These are phyloP conservation scores for Papilio glaucus DNA, from an alignment of 1,140 invertebrate genomes.

Conservation along the genomic window DNA sequence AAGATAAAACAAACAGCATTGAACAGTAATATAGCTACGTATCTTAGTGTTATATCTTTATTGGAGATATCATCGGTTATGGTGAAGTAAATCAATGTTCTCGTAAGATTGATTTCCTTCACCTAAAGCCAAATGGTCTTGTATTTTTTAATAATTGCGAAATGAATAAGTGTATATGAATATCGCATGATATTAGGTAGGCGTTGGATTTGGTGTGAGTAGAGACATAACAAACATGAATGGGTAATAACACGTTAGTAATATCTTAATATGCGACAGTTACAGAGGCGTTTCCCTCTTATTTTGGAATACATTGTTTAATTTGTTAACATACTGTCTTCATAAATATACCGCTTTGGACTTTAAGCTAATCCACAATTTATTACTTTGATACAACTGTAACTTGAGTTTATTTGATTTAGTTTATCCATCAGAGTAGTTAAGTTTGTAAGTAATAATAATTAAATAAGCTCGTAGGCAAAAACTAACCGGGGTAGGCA, in stretches of 20 bases:
- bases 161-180: too few species aligned
- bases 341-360: conserved; percentile 20
- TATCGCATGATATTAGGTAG: conserved; percentile 11
- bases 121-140: too few species aligned
- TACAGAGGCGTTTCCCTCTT: conserved; percentile 17
- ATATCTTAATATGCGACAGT: conserved; percentile 33
- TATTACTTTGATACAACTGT: conserved; percentile 4
- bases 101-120: too few species aligned
- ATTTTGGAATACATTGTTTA: conserved; percentile 26
- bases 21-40: too few species aligned
- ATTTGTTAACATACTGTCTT: conserved; percentile 30
- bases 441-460: too few species aligned
- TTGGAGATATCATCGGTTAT: too few species aligned
- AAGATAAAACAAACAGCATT: too few species aligned
- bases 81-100: too few species aligned
- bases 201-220: conserved; percentile 25
- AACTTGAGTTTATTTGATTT: too few species aligned
- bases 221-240: background rate
- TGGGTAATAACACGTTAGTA: conserved; percentile 20
- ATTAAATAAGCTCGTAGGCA: too few species aligned
- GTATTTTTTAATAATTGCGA: background rate
- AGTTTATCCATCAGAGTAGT: background rate
- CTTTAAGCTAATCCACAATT: background rate
- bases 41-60: too few species aligned
- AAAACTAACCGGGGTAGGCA: too few species aligned